Percentiles rank a stretch among this genome's conserved stretches.
Evolutionary conservation across 2,797 vertebrate genomes (phyloP).

Genomic region (Telmatherina bonti): DNA sequence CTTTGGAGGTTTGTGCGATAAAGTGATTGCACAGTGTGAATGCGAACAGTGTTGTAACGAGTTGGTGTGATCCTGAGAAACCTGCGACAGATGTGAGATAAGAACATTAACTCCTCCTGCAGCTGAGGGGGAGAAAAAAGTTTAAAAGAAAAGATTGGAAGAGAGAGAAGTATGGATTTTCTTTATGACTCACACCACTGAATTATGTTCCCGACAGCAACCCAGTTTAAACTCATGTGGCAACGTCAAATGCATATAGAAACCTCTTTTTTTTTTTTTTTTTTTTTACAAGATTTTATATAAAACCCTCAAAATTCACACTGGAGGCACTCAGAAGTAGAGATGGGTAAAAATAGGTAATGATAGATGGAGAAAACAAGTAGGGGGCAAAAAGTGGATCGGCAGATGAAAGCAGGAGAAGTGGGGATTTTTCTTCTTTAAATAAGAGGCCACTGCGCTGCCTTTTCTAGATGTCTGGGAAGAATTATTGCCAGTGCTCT

Average conservation of each 20-base stretch:
- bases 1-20: background rate
- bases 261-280: background rate
- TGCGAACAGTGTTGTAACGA: background rate
- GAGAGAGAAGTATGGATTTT: constrained; percentile 1
- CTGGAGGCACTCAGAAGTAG: constrained; percentile 7
- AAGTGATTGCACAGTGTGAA: background rate
- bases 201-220: constrained; percentile 6
- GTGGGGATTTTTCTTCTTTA: constrained; percentile 22
- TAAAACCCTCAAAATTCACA: constrained; percentile 4
- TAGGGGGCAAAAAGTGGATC: background rate
- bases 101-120: background rate
- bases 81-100: no score
- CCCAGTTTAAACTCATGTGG: background rate
- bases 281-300: constrained; percentile 1
- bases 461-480: constrained; percentile 33
- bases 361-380: constrained; percentile 1
- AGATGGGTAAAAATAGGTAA: constrained; percentile 1
- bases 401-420: constrained; percentile 24
- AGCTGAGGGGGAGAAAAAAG: background rate
- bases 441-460: background rate
- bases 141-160: background rate
- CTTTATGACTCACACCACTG: background rate
- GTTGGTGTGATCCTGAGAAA: constrained; percentile 1
- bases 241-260: no score
- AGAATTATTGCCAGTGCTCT: constrained; percentile 50